phyloP scores from a whole-genome alignment of 2,888 invertebrate genomes.

The Nomada ruficornis region DNA sequence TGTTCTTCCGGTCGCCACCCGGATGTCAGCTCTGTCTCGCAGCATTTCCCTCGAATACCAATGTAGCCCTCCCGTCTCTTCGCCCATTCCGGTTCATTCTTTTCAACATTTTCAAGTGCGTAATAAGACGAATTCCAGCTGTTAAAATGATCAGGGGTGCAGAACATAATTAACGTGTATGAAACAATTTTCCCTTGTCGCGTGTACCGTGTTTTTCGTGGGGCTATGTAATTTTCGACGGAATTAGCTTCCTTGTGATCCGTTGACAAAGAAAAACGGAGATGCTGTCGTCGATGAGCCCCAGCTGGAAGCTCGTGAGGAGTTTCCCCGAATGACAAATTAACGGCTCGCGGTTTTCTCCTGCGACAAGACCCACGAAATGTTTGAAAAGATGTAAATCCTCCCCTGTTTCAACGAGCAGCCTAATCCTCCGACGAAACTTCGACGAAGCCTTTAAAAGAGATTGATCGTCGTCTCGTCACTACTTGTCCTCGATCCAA shows the following conservation, averaged over 20 bases:
- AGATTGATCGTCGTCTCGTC: constrained; percentile 78
- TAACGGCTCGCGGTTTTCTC: constrained; percentile 76
- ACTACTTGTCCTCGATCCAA: constrained; percentile 56
- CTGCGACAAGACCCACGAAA: constrained; percentile 52
- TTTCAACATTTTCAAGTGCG: constrained; percentile 36
- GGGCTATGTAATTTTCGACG: constrained; percentile 2
- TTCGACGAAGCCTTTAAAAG: constrained; percentile 76
- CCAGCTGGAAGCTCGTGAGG: constrained; percentile 20
- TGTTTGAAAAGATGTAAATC: constrained; percentile 70
- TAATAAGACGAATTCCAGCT: constrained; percentile 51
- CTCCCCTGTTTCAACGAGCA: constrained; percentile 51
- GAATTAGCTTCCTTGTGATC: constrained; percentile 14
- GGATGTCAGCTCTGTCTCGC: constrained; percentile 66
- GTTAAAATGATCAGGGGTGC: constrained; percentile 34
- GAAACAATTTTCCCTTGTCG: constrained; percentile 24
- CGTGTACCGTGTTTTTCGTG: neutral
- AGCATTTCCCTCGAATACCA: constrained; percentile 54
- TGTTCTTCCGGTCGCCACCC: constrained; percentile 69
- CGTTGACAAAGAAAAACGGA: constrained; percentile 44
- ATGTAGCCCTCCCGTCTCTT: constrained; percentile 42
- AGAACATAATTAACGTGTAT: constrained; percentile 45
- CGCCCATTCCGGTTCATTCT: constrained; percentile 62
- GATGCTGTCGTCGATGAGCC: constrained; percentile 25
- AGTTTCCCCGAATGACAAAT: constrained; percentile 75
- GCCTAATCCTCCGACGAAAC: constrained; percentile 73